Conservation (phyloP, 2,888 invertebrate species). For the Baccha elongata region DNA sequence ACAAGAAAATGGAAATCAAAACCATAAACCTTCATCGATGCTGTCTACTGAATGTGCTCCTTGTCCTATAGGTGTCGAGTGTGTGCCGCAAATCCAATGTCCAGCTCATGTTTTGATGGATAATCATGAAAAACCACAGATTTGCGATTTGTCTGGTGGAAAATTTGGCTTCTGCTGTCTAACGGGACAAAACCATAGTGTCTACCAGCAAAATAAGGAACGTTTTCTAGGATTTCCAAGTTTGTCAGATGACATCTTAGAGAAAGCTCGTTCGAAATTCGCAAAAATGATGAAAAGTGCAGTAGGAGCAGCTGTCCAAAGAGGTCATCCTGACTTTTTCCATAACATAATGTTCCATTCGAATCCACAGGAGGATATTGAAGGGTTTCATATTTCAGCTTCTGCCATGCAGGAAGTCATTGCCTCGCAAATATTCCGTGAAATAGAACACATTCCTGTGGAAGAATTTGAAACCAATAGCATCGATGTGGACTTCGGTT, state of each 20-base stretch:
- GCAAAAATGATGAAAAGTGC: conserved; percentile 80
- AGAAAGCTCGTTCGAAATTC: conserved; percentile 80
- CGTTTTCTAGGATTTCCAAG: conserved; percentile 27
- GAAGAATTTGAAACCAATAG: conserved; percentile 80
- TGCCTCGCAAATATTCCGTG: conserved; percentile 83
- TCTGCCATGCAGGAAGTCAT: conserved; percentile 83
- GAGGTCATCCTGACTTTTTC: conserved; percentile 80
- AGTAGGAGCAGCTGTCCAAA: conserved; percentile 78
- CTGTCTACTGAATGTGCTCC: conserved; percentile 76
- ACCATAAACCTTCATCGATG: conserved; percentile 16
- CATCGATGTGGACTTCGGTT: conserved; percentile 79
- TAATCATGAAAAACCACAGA: conserved; percentile 80
- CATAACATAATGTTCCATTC: conserved; percentile 81
- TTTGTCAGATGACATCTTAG: conserved; percentile 75
- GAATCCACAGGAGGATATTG: conserved; percentile 79
- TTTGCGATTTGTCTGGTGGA: conserved; percentile 83
- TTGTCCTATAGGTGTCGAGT: conserved; percentile 83
- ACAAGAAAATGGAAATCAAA: conserved; percentile 8
- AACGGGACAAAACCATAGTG: conserved; percentile 85
- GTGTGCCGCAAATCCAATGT: conserved; percentile 87
- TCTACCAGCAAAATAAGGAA: background rate
- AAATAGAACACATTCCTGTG: conserved; percentile 80
- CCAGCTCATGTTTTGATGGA: conserved; percentile 85
- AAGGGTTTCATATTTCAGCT: conserved; percentile 82
- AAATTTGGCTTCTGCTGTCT: conserved; percentile 85